Evolutionary conservation across 2,797 vertebrate species (phyloP).

Genomic region (Anableps anableps): DNA sequence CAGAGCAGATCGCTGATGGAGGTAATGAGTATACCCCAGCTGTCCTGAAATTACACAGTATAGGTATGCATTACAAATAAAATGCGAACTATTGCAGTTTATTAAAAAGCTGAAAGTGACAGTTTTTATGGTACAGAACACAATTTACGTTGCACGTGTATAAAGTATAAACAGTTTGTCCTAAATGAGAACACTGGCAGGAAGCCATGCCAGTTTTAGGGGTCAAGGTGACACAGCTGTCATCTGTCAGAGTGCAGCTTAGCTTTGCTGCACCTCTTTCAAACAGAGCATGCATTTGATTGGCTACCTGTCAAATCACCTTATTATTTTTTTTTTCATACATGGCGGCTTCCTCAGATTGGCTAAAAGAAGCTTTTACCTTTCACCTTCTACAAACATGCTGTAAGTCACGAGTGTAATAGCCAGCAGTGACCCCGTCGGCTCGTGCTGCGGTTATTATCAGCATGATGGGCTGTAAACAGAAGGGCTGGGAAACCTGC

Average conservation of each 20-base stretch:
- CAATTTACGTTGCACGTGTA: neutral
- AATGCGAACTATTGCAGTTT: neutral
- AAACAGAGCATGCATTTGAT: slow-evolving; percentile 2
- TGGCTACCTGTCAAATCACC: slow-evolving; percentile 36
- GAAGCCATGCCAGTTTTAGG: neutral
- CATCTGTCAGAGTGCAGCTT: neutral
- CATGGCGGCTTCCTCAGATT: neutral
- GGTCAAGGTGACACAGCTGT: neutral
- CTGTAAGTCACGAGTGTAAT: slow-evolving; percentile 9
- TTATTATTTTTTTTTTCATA: slow-evolving; percentile 11
- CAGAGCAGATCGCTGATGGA: neutral
- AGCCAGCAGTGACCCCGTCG: neutral
- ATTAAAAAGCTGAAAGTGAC: neutral
- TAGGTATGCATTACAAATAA: neutral
- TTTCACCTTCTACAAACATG: slow-evolving; percentile 32
- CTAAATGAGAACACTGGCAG: slow-evolving; percentile 2
- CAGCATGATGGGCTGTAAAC: slow-evolving; percentile 5
- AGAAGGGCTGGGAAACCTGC: neutral
- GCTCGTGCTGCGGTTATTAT: slow-evolving; percentile 14
- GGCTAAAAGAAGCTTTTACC: slow-evolving; percentile 19
- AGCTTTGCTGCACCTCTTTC: slow-evolving; percentile 11
- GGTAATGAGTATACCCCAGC: neutral
- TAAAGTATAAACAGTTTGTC: neutral
- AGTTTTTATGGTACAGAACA: neutral
- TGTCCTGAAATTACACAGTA: neutral